A percentile compares a stretch with the other conserved stretches of the same genome.
phyloP scores from a whole-genome alignment of 2,113 vertebrate species.

The Herpailurus yagouaroundi region DNA sequence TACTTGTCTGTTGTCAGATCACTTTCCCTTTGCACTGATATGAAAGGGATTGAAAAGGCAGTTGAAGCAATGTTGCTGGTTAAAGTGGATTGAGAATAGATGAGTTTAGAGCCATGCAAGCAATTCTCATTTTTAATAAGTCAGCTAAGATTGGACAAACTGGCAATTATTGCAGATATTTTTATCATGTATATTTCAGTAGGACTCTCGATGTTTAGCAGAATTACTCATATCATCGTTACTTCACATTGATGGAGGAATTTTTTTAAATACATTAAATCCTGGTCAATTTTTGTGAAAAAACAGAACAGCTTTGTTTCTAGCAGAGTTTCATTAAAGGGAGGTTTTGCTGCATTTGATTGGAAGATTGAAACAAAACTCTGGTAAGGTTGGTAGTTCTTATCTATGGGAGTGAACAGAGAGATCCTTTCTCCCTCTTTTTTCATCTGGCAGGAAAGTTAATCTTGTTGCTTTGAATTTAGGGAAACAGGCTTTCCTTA shows the following conservation, averaged over 20 bases:
- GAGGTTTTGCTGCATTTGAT: conserved; percentile 16
- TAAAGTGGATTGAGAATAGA: not conserved
- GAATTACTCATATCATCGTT: not conserved
- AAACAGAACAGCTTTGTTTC: conserved; percentile 43
- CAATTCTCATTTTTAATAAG: not conserved
- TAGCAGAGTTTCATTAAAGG: conserved; percentile 24
- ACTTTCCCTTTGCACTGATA: not conserved
- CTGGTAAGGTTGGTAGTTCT: conserved; percentile 11
- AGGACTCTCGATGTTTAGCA: not conserved
- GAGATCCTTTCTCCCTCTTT: conserved; percentile 53
- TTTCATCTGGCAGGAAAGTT: conserved; percentile 52
- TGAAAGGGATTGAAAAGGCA: not conserved
- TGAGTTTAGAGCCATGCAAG: not conserved
- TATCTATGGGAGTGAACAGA: conserved; percentile 49
- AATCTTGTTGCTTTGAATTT: conserved; percentile 63
- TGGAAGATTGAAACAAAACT: conserved; percentile 43
- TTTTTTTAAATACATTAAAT: not conserved
- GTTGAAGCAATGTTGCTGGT: not conserved
- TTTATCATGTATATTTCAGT: conserved; percentile 33
- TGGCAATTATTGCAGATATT: not conserved
- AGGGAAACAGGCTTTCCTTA: conserved; percentile 51
- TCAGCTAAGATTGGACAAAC: not conserved
- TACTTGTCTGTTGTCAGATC: not conserved
- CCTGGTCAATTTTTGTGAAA: not conserved
- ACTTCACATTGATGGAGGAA: not conserved